These are phyloP conservation scores for Loripinus fragilis DNA, from an alignment of 2,888 invertebrate genomes.

Conservation along the genomic window DNA sequence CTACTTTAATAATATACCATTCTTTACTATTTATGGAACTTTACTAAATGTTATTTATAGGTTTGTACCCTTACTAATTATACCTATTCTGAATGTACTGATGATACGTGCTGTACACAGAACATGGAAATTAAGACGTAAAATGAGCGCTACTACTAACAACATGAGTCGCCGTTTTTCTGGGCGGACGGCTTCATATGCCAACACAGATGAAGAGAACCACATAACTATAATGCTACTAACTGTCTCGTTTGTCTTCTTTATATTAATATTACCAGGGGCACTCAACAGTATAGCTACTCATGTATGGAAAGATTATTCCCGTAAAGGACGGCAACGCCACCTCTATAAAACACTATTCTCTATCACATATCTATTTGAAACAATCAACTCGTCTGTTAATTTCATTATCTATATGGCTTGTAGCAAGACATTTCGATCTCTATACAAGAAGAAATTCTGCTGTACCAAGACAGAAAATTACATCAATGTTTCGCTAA, in stretches of 20 bases:
- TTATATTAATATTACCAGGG: conserved; percentile 76
- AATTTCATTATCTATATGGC: conserved; percentile 79
- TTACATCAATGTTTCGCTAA: conserved; percentile 42
- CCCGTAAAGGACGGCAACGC: conserved; percentile 56
- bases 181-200: conserved; percentile 38
- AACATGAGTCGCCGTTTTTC: conserved; percentile 47
- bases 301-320: conserved; percentile 65
- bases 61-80: conserved; percentile 69
- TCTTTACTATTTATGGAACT: conserved; percentile 70
- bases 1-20: conserved; percentile 63
- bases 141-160: conserved; percentile 40
- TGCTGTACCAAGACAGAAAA: conserved; percentile 65
- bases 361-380: conserved; percentile 71
- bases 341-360: conserved; percentile 68
- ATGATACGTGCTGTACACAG: conserved; percentile 69
- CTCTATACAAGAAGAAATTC: conserved; percentile 73
- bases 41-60: conserved; percentile 72
- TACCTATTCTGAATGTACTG: conserved; percentile 67
- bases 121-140: conserved; percentile 60
- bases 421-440: conserved; percentile 71
- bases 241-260: conserved; percentile 72
- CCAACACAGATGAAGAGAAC: conserved; percentile 63
- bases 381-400: conserved; percentile 75
- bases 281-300: conserved; percentile 73
- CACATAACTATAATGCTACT: conserved; percentile 75